A percentile compares a stretch with the other conserved stretches of the same genome.
phyloP scores from a whole-genome alignment of 2,888 invertebrate species.

The Notodonta ziczac region DNA sequence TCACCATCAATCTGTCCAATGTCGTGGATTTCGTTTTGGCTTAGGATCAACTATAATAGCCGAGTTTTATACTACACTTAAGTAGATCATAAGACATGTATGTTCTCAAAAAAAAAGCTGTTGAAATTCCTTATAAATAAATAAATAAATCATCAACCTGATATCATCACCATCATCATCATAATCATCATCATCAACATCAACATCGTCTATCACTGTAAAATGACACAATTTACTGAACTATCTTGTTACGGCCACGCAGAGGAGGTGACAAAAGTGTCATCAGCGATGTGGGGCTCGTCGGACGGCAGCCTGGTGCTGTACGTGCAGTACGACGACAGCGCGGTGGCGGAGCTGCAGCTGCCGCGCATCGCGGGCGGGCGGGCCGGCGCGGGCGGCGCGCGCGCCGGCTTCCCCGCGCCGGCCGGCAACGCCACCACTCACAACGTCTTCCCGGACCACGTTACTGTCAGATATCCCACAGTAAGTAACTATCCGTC shows the following conservation, averaged over 20 bases:
- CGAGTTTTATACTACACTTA: no score
- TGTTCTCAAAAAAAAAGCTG: no score
- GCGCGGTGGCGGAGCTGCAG: conserved; percentile 89
- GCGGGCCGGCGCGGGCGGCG: conserved; percentile 85
- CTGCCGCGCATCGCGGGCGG: conserved; percentile 93
- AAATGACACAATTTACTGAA: no score
- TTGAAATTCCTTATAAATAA: no score
- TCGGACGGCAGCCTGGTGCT: conserved; percentile 92
- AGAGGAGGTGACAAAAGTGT: conserved; percentile 95
- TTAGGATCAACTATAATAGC: no score
- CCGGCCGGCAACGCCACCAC: conserved; percentile 72
- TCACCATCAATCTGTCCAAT: no score
- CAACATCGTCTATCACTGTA: no score
- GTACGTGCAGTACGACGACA: conserved; percentile 94
- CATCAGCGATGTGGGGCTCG: conserved; percentile 94
- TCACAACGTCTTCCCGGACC: conserved; percentile 90
- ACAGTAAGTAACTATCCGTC: conserved; percentile 79
- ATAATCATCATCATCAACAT: no score
- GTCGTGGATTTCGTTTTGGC: no score
- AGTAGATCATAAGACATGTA: no score
- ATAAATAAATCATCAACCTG: no score
- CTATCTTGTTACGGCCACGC: conserved; percentile 30
- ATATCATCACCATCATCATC: not conserved
- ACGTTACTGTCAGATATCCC: conserved; percentile 92
- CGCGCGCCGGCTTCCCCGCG: conserved; percentile 77